Percentiles rank a stretch among this genome's conserved stretches.
Evolutionary conservation across 2,888 invertebrate genomes (phyloP).

Genomic region (Malacosoma neustria): DNA sequence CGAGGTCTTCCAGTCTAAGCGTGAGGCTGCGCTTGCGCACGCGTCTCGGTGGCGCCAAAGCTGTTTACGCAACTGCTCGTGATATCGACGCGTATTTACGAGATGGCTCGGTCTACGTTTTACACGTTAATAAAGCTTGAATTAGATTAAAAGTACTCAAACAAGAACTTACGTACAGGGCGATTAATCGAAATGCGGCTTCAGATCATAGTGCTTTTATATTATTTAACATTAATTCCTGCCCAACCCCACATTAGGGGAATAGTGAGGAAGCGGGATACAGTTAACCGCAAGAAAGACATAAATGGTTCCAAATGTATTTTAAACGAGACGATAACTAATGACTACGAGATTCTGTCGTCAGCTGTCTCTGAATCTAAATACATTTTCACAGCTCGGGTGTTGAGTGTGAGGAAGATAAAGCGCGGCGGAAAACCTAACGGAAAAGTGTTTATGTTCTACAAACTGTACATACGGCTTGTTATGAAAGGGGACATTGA

Average conservation of each 20-base stretch:
- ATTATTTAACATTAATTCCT: constrained; percentile 45
- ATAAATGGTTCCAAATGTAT: constrained; percentile 63
- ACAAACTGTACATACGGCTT: constrained; percentile 57
- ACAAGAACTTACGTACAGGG: constrained; percentile 23
- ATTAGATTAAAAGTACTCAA: constrained; percentile 29
- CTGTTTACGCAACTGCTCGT: constrained; percentile 57
- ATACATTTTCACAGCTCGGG: constrained; percentile 68
- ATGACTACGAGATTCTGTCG: constrained; percentile 71
- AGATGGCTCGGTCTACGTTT: constrained; percentile 33
- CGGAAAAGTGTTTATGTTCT: constrained; percentile 59
- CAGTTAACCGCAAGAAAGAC: constrained; percentile 58
- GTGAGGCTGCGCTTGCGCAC: constrained; percentile 67
- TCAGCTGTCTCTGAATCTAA: constrained; percentile 70
- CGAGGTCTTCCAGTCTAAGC: constrained; percentile 68
- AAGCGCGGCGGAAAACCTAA: constrained; percentile 50
- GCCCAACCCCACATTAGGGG: constrained; percentile 50
- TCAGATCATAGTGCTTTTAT: constrained; percentile 52
- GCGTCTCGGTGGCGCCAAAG: constrained; percentile 70
- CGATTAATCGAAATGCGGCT: constrained; percentile 54
- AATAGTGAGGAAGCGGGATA: constrained; percentile 54
- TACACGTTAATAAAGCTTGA: constrained; percentile 34
- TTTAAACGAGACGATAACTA: constrained; percentile 71
- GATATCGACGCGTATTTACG: constrained; percentile 44
- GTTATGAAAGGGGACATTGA: constrained; percentile 62
- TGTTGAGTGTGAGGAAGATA: constrained; percentile 65